Conservation (phyloP, 2,113 vertebrate genomes). For the Oreochromis spilurus region DNA sequence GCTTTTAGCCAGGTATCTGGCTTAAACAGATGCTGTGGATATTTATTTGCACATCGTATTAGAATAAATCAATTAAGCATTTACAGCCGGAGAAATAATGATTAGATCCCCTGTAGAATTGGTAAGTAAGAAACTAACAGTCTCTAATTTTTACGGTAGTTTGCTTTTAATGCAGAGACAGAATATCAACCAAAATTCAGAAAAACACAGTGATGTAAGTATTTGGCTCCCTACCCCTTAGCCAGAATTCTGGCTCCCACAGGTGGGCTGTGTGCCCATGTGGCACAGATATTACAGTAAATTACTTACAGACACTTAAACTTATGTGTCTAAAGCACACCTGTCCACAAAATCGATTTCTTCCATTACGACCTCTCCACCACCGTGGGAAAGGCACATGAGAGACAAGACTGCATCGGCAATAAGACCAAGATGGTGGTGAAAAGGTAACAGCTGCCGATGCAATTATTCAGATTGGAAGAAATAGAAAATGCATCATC, state of each 20-base stretch:
- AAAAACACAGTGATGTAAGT: fast-evolving
- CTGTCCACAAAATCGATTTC: neutral
- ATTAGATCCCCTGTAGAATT: neutral
- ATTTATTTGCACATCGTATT: neutral
- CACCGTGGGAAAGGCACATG: neutral
- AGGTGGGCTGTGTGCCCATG: neutral
- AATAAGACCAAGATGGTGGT: neutral
- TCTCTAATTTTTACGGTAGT: neutral
- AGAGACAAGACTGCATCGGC: neutral
- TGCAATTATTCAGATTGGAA: neutral
- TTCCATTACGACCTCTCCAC: neutral
- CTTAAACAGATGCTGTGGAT: neutral
- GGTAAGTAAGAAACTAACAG: neutral
- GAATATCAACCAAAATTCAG: neutral
- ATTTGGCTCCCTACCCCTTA: neutral
- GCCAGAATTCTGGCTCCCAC: neutral
- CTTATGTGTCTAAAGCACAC: neutral
- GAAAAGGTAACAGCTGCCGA: neutral
- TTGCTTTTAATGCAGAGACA: neutral
- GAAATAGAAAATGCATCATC: neutral
- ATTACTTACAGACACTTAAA: neutral
- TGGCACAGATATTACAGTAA: neutral
- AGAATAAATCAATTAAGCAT: conserved; percentile 5
- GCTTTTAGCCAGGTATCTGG: neutral
- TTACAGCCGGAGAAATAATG: neutral